Evolutionary conservation across 2,888 invertebrate genomes (phyloP).

Genomic region (Sminthurinus aureus): DNA sequence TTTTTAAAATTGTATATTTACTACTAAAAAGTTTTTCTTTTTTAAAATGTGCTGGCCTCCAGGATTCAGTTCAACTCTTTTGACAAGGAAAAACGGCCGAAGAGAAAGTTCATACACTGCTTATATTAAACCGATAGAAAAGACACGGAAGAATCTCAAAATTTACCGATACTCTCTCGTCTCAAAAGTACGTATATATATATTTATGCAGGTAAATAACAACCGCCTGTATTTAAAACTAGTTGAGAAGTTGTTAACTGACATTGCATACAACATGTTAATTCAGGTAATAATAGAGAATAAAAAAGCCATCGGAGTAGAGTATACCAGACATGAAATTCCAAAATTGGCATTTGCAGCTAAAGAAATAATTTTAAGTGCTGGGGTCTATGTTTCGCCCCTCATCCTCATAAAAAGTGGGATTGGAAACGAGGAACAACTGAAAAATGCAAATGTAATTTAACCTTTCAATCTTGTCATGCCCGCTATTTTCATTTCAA

Average conservation of each 20-base stretch:
- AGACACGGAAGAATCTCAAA: not conserved
- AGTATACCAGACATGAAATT: not conserved
- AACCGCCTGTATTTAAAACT: no score
- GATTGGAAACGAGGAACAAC: not conserved
- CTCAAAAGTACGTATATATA: not conserved
- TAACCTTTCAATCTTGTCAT: not conserved
- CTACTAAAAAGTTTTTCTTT: no score
- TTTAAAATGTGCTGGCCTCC: conserved; percentile 3
- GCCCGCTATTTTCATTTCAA: not conserved
- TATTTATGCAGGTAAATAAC: no score
- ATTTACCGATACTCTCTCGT: not conserved
- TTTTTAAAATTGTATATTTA: not conserved
- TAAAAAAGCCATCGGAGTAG: not conserved
- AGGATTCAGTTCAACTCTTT: not conserved
- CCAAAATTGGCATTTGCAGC: not conserved
- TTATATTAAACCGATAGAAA: not conserved
- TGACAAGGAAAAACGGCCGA: not conserved
- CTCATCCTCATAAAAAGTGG: not conserved
- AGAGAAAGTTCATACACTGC: not conserved
- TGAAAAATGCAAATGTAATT: not conserved
- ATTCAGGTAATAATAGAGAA: not conserved
- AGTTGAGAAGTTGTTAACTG: no score
- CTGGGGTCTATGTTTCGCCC: not conserved
- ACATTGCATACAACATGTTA: no score
- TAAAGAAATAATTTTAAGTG: not conserved